Evolutionary conservation across 2,888 invertebrate genomes (phyloP), one percentile per base, ranked within the genome.

Genomic region (Bibio marci): DNA sequence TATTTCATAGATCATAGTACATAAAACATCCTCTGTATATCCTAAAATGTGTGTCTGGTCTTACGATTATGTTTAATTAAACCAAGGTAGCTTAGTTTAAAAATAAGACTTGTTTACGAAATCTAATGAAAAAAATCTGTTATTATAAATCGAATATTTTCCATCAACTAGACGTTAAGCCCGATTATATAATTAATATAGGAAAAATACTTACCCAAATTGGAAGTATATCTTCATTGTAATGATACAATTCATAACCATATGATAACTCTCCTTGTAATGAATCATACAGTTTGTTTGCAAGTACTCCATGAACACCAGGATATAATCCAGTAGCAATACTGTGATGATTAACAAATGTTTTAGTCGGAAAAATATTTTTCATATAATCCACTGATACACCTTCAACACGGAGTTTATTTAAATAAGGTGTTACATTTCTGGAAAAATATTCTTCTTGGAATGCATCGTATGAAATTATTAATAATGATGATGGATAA

Each of bases 391-490:
- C 68, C 0, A 72, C 62, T 45, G 65, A 61, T 4, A 71, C 67
- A 5, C 79, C 76, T 41, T 64, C 52, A 12, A 56, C 50, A 30
- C 66, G 66, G 31, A 81, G 50, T 39, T 57, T 55, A 33, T 69
- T 61, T 58, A 80, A 64, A 47, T 66, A 66, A 1, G 75, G 71
- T 2, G 75, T 71, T 1, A 64, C 46, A 47, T 66, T 63, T 46
- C 67, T 64, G 2, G 69, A 51, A 40, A 79, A 63, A 50, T 75
- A 80, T 52, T 79, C 72, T 52, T 72, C 71, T 44, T 77, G 63
- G 52, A 80, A 80, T 15, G 74, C 80, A 62, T 80, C 80, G 49
- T 73, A 74, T 0, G 78, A 79, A 12, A 79, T n/a, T n/a, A n/a
- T n/a, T n/a, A n/a, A n/a, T n/a, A n/a, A n/a, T n/a, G n/a, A n/a